phyloP scores from a whole-genome alignment of 2,888 invertebrate species.

The Pandemis corylana region DNA sequence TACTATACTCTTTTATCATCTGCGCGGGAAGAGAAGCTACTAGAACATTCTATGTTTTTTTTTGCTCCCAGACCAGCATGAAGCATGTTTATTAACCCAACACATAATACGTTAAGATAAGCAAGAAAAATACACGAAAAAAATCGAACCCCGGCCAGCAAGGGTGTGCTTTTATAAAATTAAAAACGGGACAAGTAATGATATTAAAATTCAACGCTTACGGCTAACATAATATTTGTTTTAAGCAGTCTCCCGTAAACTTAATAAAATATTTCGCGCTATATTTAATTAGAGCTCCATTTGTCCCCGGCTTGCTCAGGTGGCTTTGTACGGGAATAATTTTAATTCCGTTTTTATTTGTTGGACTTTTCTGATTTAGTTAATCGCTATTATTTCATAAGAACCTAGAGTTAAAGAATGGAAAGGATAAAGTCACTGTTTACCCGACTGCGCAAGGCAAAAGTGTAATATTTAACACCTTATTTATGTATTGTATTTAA shows the following conservation, averaged over 20 bases:
- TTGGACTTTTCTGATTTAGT: constrained; percentile 44
- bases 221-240: constrained; percentile 80
- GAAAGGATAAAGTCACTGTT: not conserved
- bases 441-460: too few species aligned
- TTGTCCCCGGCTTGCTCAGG: constrained; percentile 71
- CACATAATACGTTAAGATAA: not conserved
- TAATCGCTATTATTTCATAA: constrained; percentile 15
- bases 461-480: too few species aligned
- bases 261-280: constrained; percentile 83
- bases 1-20: too few species aligned
- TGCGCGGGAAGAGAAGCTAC: too few species aligned
- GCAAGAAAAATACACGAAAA: constrained; percentile 25
- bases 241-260: constrained; percentile 78
- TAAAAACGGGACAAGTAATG: constrained; percentile 80
- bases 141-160: constrained; percentile 43
- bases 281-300: constrained; percentile 82
- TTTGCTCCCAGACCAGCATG: too few species aligned
- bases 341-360: constrained; percentile 47
- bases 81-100: too few species aligned
- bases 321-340: constrained; percentile 51
- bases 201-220: constrained; percentile 82
- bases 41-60: too few species aligned
- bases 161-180: constrained; percentile 77
- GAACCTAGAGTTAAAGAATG: not conserved
- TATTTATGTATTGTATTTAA: too few species aligned